Evolutionary conservation across 2,797 vertebrate species (phyloP), one percentile per base, ranked within the genome.

Genomic region (Eulemur albifrons): DNA sequence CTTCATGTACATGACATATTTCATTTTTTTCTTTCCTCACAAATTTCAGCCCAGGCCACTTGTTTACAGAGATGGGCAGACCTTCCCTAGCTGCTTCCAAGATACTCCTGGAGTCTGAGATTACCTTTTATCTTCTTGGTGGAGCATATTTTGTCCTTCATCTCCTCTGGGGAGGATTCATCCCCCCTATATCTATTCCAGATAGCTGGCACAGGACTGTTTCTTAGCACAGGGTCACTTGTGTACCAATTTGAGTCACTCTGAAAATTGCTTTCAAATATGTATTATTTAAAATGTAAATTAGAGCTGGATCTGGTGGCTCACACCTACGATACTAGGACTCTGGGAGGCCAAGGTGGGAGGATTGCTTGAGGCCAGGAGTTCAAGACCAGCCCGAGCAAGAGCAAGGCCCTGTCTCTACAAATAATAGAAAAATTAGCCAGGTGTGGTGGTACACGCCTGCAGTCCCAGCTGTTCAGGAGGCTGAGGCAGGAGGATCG

Each of bases 1-100:
- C 85, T 87, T 97, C 96, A 88, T 40, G 35, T 95, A 97, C 95
- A 97, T 97, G 38, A 3, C 90, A 94, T 76, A 70, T 50, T 83
- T 25, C 75, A 82, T 94, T 96, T 96, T 50, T 50, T 50, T 35
- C 48, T 92, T 59, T 59, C 17, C n/a, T 94, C 93, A 15, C 97
- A 97, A 97, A 97, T 97, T 96, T 97, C 94, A 98, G 59, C 93
- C 57, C 7, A 85, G 93, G 96, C 93, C 95, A 94, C 95, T 98
- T 96, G 97, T 97, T 97, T 67, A 72, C 97, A 84, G 80, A 95
- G 90, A 90, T 40, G 11, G 48, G 97, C 97, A 97, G 86, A 93
- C 87, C 97, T 97, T 97, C 88, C 86, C 65, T 96, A 67, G 94
- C 94, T 92, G 88, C 0, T 77, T 76, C 45, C 2, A 2, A 96